Conservation (phyloP, 2,888 invertebrate genomes). For the Zele albiditarsus region DNA sequence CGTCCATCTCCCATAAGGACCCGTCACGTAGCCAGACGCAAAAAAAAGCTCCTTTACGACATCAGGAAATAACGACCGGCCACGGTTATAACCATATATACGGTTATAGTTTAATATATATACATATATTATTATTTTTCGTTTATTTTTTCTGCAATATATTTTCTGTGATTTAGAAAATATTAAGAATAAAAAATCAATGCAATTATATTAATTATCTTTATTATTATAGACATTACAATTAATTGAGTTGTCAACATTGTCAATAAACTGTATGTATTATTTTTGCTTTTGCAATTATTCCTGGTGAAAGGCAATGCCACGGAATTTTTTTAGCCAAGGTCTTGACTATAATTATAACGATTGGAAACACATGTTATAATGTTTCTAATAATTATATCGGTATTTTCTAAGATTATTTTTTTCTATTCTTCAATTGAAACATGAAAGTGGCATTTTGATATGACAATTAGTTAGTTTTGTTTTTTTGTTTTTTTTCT, state of each 20-base stretch:
- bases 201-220: neutral
- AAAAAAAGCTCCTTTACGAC: constrained; percentile 17
- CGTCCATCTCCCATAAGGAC: constrained; percentile 2
- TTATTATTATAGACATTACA: neutral
- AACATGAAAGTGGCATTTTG: neutral
- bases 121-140: constrained; percentile 18
- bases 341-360: neutral
- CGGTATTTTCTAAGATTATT: neutral
- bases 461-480: neutral
- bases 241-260: neutral
- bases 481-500: neutral
- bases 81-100: constrained; percentile 21
- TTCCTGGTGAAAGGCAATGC: constrained; percentile 2
- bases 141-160: neutral
- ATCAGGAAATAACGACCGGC: constrained; percentile 20
- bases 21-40: constrained; percentile 38
- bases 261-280: neutral
- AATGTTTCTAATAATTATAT: neutral
- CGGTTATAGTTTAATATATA: constrained; percentile 17
- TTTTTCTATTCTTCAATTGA: neutral
- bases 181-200: no score
- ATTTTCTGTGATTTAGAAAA: no score
- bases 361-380: neutral
- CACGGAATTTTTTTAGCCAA: neutral
- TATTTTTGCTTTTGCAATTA: neutral